Conservation (phyloP, 2,113 vertebrate species). For the Solea solea region DNA sequence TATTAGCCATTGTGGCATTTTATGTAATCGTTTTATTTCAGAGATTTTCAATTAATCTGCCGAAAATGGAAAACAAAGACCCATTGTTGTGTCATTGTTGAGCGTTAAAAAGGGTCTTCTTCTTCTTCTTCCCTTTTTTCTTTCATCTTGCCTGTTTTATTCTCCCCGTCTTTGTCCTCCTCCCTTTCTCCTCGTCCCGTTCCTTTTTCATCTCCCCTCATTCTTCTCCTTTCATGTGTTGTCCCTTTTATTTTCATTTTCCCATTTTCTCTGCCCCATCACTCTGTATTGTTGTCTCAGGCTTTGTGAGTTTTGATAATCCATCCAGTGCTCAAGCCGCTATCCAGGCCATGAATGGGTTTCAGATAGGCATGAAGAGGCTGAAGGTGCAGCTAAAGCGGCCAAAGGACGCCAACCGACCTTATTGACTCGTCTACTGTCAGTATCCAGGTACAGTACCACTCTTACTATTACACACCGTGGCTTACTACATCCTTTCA, state of each 20-base stretch:
- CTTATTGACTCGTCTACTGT: conserved; percentile 90
- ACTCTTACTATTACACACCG: neutral
- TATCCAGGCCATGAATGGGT: conserved; percentile 99
- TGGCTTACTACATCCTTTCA: no score
- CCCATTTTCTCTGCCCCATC: conserved; percentile 21
- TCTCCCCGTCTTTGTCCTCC: conserved; percentile 9
- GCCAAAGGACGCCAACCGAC: conserved; percentile 98
- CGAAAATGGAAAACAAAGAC: conserved; percentile 73
- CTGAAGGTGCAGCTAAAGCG: conserved; percentile 98
- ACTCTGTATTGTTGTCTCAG: conserved; percentile 75
- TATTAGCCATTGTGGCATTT: conserved; percentile 72
- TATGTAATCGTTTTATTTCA: conserved; percentile 73
- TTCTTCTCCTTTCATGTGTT: conserved; percentile 29
- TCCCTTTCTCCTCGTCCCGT: conserved; percentile 24
- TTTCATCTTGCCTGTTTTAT: conserved; percentile 43
- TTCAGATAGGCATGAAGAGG: conserved; percentile 99
- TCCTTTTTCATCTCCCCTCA: conserved; percentile 36
- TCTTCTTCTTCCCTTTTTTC: conserved; percentile 25
- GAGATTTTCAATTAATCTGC: conserved; percentile 76
- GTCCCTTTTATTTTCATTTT: conserved; percentile 25
- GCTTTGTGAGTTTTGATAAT: conserved; percentile 99
- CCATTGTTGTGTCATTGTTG: conserved; percentile 75
- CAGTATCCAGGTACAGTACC: conserved; percentile 82
- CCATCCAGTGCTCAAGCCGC: conserved; percentile 97
- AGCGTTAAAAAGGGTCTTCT: conserved; percentile 63